Conservation (phyloP, 2,797 vertebrate species). For the Malurus leucopterus region DNA sequence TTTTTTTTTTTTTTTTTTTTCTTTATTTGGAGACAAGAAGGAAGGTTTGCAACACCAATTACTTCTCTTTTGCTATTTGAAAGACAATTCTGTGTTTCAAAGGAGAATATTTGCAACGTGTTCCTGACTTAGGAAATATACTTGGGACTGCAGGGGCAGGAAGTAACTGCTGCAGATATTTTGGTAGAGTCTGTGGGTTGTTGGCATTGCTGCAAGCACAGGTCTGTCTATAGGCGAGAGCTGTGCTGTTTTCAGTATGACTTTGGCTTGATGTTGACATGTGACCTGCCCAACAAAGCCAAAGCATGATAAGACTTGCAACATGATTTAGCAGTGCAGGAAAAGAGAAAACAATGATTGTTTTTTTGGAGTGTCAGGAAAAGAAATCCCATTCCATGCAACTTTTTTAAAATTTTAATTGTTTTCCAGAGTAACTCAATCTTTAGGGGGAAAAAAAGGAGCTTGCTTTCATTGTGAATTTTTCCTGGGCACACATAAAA, state of each 20-base stretch:
- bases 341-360: slow-evolving; percentile 57
- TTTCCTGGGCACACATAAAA: slow-evolving; percentile 36
- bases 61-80: not conserved
- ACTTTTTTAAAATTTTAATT: not conserved
- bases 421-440: not conserved
- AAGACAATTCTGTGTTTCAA: not conserved
- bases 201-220: not conserved
- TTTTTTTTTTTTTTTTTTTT: not conserved
- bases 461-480: not conserved
- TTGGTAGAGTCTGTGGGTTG: not conserved
- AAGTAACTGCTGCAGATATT: not conserved
- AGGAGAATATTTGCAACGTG: not conserved
- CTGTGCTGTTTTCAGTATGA: not conserved
- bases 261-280: slow-evolving; percentile 31
- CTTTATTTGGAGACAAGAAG: not conserved
- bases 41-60: not conserved
- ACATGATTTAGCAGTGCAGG: slow-evolving; percentile 15
- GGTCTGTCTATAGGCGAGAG: not conserved
- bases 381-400: not conserved
- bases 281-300: not conserved
- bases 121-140: not conserved
- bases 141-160: not conserved
- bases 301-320: slow-evolving; percentile 12
- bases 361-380: slow-evolving; percentile 40
- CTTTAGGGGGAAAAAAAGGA: not conserved